Percentiles rank a stretch among this genome's conserved stretches.
Conservation (phyloP, 2,888 invertebrate genomes). For the Leptinotarsa juncta region DNA sequence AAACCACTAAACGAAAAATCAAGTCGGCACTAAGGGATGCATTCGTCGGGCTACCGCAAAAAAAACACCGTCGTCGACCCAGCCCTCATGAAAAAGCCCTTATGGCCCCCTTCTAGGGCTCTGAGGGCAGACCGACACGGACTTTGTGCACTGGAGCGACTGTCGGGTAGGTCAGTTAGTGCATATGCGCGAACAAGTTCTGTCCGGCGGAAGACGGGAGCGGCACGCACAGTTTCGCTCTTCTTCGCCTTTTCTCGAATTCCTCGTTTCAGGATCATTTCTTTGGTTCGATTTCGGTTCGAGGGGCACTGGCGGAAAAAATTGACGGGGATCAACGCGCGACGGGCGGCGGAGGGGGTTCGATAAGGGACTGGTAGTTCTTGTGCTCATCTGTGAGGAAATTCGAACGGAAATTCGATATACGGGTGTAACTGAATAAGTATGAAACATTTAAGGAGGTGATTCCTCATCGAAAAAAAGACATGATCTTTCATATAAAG, state of each 20-base stretch:
- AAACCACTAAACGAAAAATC: constrained; percentile 4
- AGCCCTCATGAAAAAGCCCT: constrained; percentile 49
- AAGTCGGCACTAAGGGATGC: not conserved
- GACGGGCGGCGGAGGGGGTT: not conserved
- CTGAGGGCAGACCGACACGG: constrained; percentile 61
- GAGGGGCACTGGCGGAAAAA: constrained; percentile 27
- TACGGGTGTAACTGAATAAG: too few species aligned
- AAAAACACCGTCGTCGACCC: constrained; percentile 11
- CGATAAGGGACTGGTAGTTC: not conserved
- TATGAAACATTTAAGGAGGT: too few species aligned
- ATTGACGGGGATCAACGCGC: constrained; percentile 13
- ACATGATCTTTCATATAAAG: too few species aligned
- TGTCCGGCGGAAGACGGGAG: constrained; percentile 37
- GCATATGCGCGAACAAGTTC: constrained; percentile 63
- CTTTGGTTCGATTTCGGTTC: constrained; percentile 34
- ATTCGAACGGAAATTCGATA: too few species aligned
- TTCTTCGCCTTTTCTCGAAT: constrained; percentile 38
- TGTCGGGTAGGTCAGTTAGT: constrained; percentile 66
- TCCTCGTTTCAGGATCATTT: constrained; percentile 38
- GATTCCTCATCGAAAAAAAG: too few species aligned
- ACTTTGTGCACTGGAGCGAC: constrained; percentile 61
- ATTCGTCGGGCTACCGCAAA: not conserved
- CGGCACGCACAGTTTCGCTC: constrained; percentile 37
- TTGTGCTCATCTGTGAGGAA: not conserved
- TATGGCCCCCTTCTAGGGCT: constrained; percentile 62